These are phyloP conservation scores for Diabrotica undecimpunctata DNA, from an alignment of 1,140 invertebrate genomes.

Conservation along the genomic window DNA sequence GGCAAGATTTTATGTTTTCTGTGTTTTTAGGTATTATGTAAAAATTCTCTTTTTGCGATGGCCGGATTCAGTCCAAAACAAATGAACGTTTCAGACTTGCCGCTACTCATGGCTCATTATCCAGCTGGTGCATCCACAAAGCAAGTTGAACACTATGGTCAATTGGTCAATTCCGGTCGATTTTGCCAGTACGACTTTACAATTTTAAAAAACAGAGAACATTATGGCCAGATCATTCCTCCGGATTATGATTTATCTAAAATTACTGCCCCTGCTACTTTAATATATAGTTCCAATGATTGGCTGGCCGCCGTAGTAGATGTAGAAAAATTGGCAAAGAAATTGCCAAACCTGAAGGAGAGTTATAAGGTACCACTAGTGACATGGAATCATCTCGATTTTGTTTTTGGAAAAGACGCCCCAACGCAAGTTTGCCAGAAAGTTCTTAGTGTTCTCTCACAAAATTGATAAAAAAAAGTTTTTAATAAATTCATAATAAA, in stretches of 20 bases:
- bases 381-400: constrained; percentile 59
- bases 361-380: constrained; percentile 51
- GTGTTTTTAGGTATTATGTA: not conserved
- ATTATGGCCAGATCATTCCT: constrained; percentile 50
- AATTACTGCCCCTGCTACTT: constrained; percentile 55
- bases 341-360: constrained; percentile 48
- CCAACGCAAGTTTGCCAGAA: constrained; percentile 27
- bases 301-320: constrained; percentile 42
- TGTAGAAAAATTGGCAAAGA: constrained; percentile 39
- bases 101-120: constrained; percentile 71
- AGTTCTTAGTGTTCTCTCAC: constrained; percentile 21
- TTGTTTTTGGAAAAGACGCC: constrained; percentile 56
- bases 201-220: constrained; percentile 45
- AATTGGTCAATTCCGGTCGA: constrained; percentile 58
- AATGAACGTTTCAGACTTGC: constrained; percentile 61
- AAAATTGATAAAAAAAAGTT: constrained; percentile 6
- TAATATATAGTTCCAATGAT: constrained; percentile 55
- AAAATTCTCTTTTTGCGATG: constrained; percentile 51
- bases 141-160: constrained; percentile 71
- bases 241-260: constrained; percentile 54
- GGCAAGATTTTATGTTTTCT: not conserved
- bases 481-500: too few relatives aligned
- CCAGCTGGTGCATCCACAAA: constrained; percentile 79
- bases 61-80: constrained; percentile 54
- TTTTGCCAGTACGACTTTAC: constrained; percentile 67